phyloP scores from a whole-genome alignment of 2,888 invertebrate genomes.

The Drosophila formosana region DNA sequence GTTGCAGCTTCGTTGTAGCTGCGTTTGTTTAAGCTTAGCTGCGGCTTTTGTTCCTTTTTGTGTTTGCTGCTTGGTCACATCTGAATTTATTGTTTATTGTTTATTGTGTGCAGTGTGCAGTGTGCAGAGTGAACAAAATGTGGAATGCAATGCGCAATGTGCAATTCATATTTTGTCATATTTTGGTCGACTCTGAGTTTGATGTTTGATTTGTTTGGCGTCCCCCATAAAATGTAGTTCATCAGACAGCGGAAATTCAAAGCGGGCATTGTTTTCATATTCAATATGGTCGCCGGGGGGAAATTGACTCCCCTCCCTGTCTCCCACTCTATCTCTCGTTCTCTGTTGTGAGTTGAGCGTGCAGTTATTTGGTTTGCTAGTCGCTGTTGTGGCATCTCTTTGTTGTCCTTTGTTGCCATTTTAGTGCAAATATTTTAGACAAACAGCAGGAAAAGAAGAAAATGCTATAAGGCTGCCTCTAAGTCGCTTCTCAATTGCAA shows the following conservation, averaged over 20 bases:
- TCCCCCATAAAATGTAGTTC: slow-evolving; percentile 71
- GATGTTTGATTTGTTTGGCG: slow-evolving; percentile 70
- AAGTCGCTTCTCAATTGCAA: slow-evolving; percentile 31
- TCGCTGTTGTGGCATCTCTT: slow-evolving; percentile 38
- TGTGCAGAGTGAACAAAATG: slow-evolving; percentile 3
- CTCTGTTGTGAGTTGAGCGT: neutral
- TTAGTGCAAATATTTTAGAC: slow-evolving; percentile 72
- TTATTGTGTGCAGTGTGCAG: slow-evolving; percentile 40
- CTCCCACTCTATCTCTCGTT: neutral
- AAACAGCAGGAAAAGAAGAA: slow-evolving; percentile 49
- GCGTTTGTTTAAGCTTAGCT: neutral
- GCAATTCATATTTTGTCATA: slow-evolving; percentile 74
- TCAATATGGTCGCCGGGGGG: slow-evolving; percentile 39
- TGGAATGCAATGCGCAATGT: slow-evolving; percentile 22
- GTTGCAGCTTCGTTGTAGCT: neutral
- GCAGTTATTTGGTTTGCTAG: slow-evolving; percentile 10
- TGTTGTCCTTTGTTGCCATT: slow-evolving; percentile 62
- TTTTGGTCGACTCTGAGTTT: slow-evolving; percentile 49
- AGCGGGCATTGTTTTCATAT: slow-evolving; percentile 47
- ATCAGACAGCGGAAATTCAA: slow-evolving; percentile 45
- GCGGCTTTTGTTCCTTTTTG: slow-evolving; percentile 8
- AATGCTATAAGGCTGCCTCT: slow-evolving; percentile 19
- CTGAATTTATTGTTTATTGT: slow-evolving; percentile 75
- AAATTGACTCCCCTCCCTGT: neutral
- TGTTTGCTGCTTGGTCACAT: slow-evolving; percentile 44